phyloP scores from a whole-genome alignment of 2,113 vertebrate species.

The Mellivora capensis region DNA sequence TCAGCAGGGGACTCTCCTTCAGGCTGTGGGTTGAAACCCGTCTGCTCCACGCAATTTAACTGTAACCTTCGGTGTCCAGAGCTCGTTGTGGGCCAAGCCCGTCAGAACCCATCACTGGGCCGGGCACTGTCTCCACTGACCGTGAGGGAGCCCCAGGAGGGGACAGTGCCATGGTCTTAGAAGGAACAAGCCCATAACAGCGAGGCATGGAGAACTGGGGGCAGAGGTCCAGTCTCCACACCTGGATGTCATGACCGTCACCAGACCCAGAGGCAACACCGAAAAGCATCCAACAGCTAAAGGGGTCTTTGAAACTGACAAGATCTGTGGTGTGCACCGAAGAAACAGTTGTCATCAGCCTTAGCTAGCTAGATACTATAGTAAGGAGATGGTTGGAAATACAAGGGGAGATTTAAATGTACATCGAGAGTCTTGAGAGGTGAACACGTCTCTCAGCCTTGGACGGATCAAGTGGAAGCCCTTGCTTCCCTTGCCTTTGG shows the following conservation, averaged over 20 bases:
- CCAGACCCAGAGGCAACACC: neutral
- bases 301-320: neutral
- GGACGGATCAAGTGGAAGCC: neutral
- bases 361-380: neutral
- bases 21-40: fast-evolving
- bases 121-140: fast-evolving
- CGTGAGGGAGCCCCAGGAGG: fast-evolving
- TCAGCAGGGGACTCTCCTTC: neutral
- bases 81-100: fast-evolving
- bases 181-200: neutral
- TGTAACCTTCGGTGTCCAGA: neutral
- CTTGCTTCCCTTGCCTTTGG: no score
- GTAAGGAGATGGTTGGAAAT: neutral
- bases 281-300: fast-evolving
- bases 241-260: fast-evolving
- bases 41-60: fast-evolving
- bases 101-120: fast-evolving
- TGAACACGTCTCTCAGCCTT: neutral
- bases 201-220: fast-evolving
- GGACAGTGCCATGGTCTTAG: fast-evolving
- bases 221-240: neutral
- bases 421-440: neutral
- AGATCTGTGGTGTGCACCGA: fast-evolving
- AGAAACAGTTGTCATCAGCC: neutral
- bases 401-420: neutral